phyloP scores from a whole-genome alignment of 2,797 vertebrate species.

The Gymnothorax javanicus region DNA sequence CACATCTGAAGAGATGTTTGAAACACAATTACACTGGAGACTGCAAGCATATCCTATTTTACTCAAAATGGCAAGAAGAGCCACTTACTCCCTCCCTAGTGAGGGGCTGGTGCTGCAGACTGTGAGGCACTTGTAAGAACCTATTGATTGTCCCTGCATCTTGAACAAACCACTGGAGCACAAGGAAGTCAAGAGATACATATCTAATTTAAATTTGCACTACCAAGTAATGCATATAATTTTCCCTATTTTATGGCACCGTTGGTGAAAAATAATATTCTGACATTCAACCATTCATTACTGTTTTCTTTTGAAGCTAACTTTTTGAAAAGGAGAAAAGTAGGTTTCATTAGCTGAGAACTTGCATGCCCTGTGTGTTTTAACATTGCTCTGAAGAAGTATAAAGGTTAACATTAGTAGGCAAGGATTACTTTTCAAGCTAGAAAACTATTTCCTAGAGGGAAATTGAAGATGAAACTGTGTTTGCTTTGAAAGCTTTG shows the following conservation, averaged over 20 bases:
- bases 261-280: neutral
- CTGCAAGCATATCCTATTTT: neutral
- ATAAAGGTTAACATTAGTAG: neutral
- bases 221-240: neutral
- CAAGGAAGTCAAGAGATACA: neutral
- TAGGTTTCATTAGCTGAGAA: neutral
- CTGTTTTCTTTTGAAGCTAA: neutral
- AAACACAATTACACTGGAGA: neutral
- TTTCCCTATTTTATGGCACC: neutral
- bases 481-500: neutral
- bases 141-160: neutral
- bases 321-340: neutral
- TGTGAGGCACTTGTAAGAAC: neutral
- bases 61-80: neutral
- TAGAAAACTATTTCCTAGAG: neutral
- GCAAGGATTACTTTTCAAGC: too few relatives aligned
- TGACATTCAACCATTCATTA: neutral
- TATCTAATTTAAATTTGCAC: neutral
- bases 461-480: neutral
- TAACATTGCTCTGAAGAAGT: neutral
- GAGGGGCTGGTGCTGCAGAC: neutral
- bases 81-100: neutral
- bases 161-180: neutral
- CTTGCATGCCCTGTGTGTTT: neutral
- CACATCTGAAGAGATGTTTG: neutral